Evolutionary conservation across 1,140 invertebrate genomes (phyloP).

Genomic region (Bombus affinis): DNA sequence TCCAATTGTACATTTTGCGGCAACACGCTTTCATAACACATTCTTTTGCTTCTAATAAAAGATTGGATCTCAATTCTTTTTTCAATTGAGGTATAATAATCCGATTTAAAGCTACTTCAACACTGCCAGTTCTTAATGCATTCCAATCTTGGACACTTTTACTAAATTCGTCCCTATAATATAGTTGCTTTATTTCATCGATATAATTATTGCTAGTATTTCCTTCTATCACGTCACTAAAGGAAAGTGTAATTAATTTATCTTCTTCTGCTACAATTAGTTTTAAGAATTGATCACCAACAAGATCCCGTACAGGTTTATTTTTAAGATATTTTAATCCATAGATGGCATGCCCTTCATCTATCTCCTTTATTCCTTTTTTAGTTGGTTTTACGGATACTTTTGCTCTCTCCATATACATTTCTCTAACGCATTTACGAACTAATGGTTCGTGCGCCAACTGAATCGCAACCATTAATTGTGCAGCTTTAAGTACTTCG

Average conservation of each 20-base stretch:
- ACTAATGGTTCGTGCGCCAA: constrained; percentile 95
- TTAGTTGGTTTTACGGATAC: constrained; percentile 93
- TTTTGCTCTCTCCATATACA: constrained; percentile 95
- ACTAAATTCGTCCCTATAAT: constrained; percentile 97
- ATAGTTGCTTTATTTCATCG: constrained; percentile 96
- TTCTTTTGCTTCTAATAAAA: constrained; percentile 95
- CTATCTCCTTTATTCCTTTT: constrained; percentile 95
- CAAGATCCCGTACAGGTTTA: constrained; percentile 96
- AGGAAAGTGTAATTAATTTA: constrained; percentile 89
- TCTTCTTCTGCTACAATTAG: constrained; percentile 93
- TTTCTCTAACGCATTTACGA: constrained; percentile 92
- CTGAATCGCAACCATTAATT: constrained; percentile 97
- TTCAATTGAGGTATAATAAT: constrained; percentile 95
- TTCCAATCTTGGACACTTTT: constrained; percentile 99
- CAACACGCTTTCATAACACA: constrained; percentile 92
- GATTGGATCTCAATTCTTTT: constrained; percentile 91
- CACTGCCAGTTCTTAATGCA: constrained; percentile 91
- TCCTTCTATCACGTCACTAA: constrained; percentile 91
- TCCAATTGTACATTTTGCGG: constrained; percentile 94
- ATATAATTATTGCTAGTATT: constrained; percentile 89
- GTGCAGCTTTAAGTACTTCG: constrained; percentile 93
- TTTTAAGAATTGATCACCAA: constrained; percentile 95
- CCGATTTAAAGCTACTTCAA: constrained; percentile 93
- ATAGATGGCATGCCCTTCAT: constrained; percentile 95
- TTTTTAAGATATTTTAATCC: constrained; percentile 96